Conservation (phyloP, 2,888 invertebrate genomes). For the Phyto melanocephala region DNA sequence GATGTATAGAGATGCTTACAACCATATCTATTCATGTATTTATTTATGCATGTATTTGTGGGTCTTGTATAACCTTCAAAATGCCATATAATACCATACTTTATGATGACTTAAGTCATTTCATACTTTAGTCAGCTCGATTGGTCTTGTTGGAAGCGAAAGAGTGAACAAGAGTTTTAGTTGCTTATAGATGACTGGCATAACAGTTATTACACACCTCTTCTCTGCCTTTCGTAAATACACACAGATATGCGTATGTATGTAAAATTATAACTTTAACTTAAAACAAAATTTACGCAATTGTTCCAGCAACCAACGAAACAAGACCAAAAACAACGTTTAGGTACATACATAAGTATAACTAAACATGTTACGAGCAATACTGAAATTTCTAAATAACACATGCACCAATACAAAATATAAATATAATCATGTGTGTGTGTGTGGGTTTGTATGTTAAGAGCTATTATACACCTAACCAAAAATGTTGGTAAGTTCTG, state of each 20-base stretch:
- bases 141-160: neutral
- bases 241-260: neutral
- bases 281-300: conserved; percentile 56
- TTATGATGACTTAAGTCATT: conserved; percentile 57
- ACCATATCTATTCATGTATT: neutral
- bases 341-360: neutral
- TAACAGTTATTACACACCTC: neutral
- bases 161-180: neutral
- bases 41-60: neutral
- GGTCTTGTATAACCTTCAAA: conserved; percentile 39
- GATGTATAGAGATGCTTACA: neutral
- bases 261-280: conserved; percentile 25
- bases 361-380: neutral
- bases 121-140: neutral
- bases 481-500: neutral
- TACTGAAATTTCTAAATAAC: neutral
- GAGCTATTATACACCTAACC: neutral
- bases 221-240: neutral
- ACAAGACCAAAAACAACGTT: neutral
- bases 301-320: conserved; percentile 29
- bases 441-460: neutral
- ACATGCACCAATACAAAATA: neutral
- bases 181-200: neutral
- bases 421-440: too few species aligned
- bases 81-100: conserved; percentile 50